phyloP scores from a whole-genome alignment of 1,140 invertebrate genomes.

The Lordiphosa collinella region DNA sequence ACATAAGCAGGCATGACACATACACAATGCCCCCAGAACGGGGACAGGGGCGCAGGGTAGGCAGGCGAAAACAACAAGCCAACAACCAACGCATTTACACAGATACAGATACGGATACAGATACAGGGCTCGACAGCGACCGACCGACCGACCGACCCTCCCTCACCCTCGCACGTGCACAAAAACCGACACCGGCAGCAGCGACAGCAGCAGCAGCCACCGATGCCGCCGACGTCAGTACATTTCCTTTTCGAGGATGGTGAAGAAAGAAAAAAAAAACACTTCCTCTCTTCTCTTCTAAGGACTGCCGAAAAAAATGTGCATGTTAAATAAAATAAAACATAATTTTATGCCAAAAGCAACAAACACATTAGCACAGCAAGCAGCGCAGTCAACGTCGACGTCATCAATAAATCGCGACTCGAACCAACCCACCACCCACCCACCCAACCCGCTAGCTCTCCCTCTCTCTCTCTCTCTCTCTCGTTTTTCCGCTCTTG shows the following conservation, averaged over 20 bases:
- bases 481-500: conserved; percentile 43
- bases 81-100: conserved; percentile 65
- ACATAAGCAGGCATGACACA: conserved; percentile 50
- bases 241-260: conserved; percentile 72
- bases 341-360: conserved; percentile 73
- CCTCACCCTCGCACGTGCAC: conserved; percentile 39
- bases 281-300: background rate
- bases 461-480: conserved; percentile 35
- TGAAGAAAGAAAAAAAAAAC: conserved; percentile 37
- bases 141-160: conserved; percentile 25
- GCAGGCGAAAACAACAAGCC: conserved; percentile 37
- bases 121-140: conserved; percentile 28
- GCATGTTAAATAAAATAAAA: conserved; percentile 77
- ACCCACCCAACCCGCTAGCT: conserved; percentile 32
- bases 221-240: conserved; percentile 46
- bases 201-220: conserved; percentile 13
- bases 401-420: conserved; percentile 75
- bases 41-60: conserved; percentile 4
- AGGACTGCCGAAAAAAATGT: conserved; percentile 35
- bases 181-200: conserved; percentile 24
- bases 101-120: conserved; percentile 68
- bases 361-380: conserved; percentile 75
- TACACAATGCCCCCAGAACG: conserved; percentile 30
- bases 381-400: conserved; percentile 34
- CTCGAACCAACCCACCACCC: conserved; percentile 35